Evolutionary conservation across 2,113 vertebrate species (phyloP).

Genomic region (Centropus bengalensis): DNA sequence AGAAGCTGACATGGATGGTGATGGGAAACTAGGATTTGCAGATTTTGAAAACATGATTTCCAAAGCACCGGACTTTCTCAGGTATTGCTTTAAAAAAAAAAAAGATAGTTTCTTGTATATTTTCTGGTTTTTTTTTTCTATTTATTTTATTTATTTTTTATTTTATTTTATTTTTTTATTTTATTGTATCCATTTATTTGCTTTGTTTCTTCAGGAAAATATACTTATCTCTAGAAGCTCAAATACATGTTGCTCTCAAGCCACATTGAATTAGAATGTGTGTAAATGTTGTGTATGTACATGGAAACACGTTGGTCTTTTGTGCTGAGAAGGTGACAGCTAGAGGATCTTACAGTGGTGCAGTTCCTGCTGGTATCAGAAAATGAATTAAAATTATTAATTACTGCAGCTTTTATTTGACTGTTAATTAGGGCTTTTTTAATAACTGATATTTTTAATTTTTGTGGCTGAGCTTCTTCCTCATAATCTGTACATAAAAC

Average conservation of each 20-base stretch:
- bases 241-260: not conserved
- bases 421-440: not conserved
- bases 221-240: not conserved
- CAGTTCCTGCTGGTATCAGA: not conserved
- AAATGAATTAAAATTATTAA: not conserved
- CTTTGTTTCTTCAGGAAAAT: not conserved
- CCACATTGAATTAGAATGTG: not conserved
- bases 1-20: conserved; percentile 95
- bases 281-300: not conserved
- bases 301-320: not conserved
- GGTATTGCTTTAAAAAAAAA: conserved; percentile 72
- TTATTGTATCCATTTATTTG: too few relatives aligned
- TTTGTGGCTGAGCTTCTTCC: not conserved
- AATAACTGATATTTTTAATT: not conserved
- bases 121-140: too few relatives aligned
- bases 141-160: too few relatives aligned
- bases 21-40: conserved; percentile 90
- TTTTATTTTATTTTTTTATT: too few relatives aligned
- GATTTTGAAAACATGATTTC: conserved; percentile 99
- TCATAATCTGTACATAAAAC: not conserved
- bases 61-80: conserved; percentile 97
- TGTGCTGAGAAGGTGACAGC: not conserved
- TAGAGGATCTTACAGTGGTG: not conserved
- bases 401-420: not conserved
- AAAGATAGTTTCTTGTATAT: not conserved